Percentiles rank a stretch among this genome's conserved stretches.
Evolutionary conservation across 1,140 invertebrate genomes (phyloP).

Genomic region (Lordiphosa clarofinis): DNA sequence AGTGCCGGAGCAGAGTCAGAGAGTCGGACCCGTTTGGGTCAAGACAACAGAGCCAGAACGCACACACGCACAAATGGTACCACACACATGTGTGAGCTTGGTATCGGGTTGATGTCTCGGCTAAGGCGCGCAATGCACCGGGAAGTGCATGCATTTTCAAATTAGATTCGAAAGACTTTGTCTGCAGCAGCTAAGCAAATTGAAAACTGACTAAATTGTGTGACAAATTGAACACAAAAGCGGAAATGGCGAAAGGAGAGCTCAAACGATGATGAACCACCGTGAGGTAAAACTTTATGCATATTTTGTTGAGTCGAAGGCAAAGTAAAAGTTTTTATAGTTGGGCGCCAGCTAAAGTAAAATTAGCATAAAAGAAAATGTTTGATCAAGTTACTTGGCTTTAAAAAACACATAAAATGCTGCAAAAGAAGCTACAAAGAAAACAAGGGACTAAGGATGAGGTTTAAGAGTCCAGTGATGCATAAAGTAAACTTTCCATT

Average conservation of each 20-base stretch:
- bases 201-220: constrained; percentile 41
- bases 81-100: constrained; percentile 55
- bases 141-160: constrained; percentile 63
- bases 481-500: too few species aligned
- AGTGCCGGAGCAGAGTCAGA: constrained; percentile 23
- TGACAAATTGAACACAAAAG: constrained; percentile 37
- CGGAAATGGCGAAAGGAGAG: background rate
- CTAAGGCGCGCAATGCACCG: constrained; percentile 40
- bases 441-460: background rate
- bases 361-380: constrained; percentile 3
- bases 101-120: constrained; percentile 52
- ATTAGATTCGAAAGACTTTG: background rate
- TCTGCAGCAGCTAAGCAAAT: constrained; percentile 10
- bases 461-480: too few species aligned
- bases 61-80: constrained; percentile 26
- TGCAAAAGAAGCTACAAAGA: background rate
- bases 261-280: background rate
- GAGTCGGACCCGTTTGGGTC: constrained; percentile 8
- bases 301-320: constrained; percentile 19
- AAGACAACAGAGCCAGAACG: constrained; percentile 4
- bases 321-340: constrained; percentile 7
- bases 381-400: constrained; percentile 8
- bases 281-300: constrained; percentile 28
- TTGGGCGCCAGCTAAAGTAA: background rate
- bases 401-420: background rate